Evolutionary conservation across 2,113 vertebrate genomes (phyloP), one percentile per base, ranked within the genome.

Genomic region (Myxocyprinus asiaticus): DNA sequence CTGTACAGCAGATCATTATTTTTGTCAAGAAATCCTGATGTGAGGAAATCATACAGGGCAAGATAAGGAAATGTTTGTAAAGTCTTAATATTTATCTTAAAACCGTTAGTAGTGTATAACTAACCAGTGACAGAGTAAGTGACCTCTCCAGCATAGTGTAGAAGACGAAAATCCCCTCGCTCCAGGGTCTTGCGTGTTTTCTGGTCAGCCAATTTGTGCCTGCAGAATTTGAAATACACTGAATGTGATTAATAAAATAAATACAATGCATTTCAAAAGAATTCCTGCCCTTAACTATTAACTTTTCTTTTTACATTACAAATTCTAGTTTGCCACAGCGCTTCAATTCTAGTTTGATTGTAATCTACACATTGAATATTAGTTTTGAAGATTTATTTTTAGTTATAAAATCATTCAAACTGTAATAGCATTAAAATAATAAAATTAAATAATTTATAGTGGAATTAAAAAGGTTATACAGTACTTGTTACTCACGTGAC

Each of bases 121-220:
- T 95, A 91, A 98, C 97, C 97, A 15, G 95, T 88, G 78, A 95
- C 94, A 50, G 94, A 96, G 89, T 99, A 99, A 0, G 97, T 99
- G 86, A 99, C 97, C 80, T 97, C 97, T 42, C 97, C 97, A 0
- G 97, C 97, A 0, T 99, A 98, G 89, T 98, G 96, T 48, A 95
- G 87, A 66, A 99, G 94, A 11, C 94, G 92, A 79, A 99, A 99
- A 88, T 98, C 96, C 84, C 96, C 93, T 90, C 95, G 94, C 83
- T 95, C 95, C n/a, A 99, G 94, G 47, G 94, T 93, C 91, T 95
- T 97, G 4, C 94, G 90, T 3, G 92, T 95, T 76, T 89, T 95
- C 68, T 95, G 94, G 81, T 96, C 96, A 0, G 95, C 96, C 82
- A 99, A 91, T 89, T 94, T 98, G 87, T 96, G 94, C 66, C 97